Percentiles rank a stretch among this genome's conserved stretches.
Conservation (phyloP, 2,888 invertebrate genomes). For the Conops quadrifasciatus region DNA sequence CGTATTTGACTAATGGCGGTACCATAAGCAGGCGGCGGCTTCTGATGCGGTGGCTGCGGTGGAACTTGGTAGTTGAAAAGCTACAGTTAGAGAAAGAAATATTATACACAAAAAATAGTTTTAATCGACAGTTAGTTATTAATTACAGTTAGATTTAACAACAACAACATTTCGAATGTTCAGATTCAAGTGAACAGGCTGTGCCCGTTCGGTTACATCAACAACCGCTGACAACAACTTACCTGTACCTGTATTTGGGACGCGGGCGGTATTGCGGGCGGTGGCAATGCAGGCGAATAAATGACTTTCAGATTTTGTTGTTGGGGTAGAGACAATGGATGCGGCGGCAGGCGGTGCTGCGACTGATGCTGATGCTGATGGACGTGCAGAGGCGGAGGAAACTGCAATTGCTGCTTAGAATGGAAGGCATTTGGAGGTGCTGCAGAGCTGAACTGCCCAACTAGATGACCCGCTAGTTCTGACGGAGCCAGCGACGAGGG, state of each 20-base stretch:
- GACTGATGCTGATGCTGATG: constrained; percentile 41
- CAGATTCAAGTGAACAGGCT: not conserved
- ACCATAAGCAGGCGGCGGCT: constrained; percentile 65
- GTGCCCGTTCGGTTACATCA: too few relatives aligned
- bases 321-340: constrained; percentile 21
- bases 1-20: constrained; percentile 65
- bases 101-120: not conserved
- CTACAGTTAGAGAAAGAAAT: constrained; percentile 42
- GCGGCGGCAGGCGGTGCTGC: constrained; percentile 46
- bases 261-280: constrained; percentile 59
- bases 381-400: constrained; percentile 20
- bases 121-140: not conserved
- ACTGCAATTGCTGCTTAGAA: constrained; percentile 34
- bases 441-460: constrained; percentile 11
- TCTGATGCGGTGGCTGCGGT: constrained; percentile 57
- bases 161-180: too few relatives aligned
- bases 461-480: not conserved
- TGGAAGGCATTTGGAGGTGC: constrained; percentile 18
- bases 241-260: constrained; percentile 59
- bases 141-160: too few relatives aligned
- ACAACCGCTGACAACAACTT: not conserved
- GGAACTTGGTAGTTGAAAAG: constrained; percentile 57
- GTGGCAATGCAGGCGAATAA: constrained; percentile 54
- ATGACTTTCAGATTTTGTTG: constrained; percentile 55
- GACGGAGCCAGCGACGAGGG: not conserved